A percentile compares a stretch with the other conserved stretches of the same genome.
Conservation (phyloP, 2,797 vertebrate species). For the Acropternis orthonyx region DNA sequence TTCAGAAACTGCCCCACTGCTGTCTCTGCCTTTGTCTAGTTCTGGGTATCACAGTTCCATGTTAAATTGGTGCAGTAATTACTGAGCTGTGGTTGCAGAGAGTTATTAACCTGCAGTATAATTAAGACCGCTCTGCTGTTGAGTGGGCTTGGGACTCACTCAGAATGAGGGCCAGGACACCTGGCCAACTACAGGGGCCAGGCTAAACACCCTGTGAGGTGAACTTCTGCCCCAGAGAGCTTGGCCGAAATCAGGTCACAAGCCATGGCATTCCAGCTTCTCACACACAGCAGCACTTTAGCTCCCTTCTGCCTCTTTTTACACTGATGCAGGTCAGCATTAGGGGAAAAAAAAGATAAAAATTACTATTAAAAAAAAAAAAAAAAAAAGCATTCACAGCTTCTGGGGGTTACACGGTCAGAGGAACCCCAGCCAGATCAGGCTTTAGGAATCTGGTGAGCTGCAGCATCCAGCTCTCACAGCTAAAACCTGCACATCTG, state of each 20-base stretch:
- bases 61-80: not conserved
- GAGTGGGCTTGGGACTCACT: not conserved
- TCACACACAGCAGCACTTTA: not conserved
- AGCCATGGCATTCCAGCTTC: not conserved
- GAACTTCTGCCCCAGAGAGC: not conserved
- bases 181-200: not conserved
- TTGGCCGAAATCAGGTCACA: not conserved
- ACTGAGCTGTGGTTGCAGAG: not conserved
- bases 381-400: not conserved
- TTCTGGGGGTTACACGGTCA: not conserved
- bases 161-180: not conserved
- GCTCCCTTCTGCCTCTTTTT: not conserved
- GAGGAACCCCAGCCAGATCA: not conserved
- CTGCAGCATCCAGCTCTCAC: not conserved
- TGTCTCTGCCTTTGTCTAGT: not conserved
- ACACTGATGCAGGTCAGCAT: not conserved
- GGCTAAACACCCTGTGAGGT: not conserved
- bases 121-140: not conserved
- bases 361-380: not conserved
- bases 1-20: not conserved
- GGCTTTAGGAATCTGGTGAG: not conserved
- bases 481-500: not conserved
- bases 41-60: not conserved
- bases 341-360: not conserved
- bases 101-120: not conserved